These are phyloP conservation scores for Nipponacmea schrenckii DNA, from an alignment of 2,888 invertebrate species.

Conservation along the genomic window DNA sequence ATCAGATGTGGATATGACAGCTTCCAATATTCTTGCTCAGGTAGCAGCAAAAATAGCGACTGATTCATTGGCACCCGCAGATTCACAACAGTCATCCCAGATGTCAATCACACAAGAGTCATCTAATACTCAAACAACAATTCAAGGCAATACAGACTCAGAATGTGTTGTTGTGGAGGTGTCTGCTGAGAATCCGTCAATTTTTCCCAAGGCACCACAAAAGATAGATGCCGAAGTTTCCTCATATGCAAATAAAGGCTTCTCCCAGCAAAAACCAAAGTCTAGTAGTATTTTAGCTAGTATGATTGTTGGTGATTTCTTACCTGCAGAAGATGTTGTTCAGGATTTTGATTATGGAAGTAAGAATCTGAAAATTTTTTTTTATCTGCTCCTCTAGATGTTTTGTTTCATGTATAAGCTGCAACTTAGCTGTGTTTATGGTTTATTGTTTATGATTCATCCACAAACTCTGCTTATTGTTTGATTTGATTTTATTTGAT, in stretches of 20 bases:
- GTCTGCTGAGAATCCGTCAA: not conserved
- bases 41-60: not conserved
- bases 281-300: not conserved
- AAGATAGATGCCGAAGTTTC: not conserved
- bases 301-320: not conserved
- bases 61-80: not conserved
- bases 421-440: too few relatives aligned
- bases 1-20: not conserved
- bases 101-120: not conserved
- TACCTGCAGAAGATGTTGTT: not conserved
- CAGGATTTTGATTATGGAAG: constrained; percentile 1
- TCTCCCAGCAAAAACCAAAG: not conserved
- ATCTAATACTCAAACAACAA: not conserved
- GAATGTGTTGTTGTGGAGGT: not conserved
- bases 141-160: not conserved
- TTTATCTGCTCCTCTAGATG: too few relatives aligned
- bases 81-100: not conserved
- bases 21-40: not conserved
- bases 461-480: too few relatives aligned
- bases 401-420: too few relatives aligned
- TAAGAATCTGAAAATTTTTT: too few relatives aligned
- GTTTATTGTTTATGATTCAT: too few relatives aligned
- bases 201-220: constrained; percentile 12
- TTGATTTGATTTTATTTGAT: too few relatives aligned
- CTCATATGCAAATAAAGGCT: not conserved